Evolutionary conservation across 2,888 invertebrate genomes (phyloP).

Genomic region (Folsomia candida): DNA sequence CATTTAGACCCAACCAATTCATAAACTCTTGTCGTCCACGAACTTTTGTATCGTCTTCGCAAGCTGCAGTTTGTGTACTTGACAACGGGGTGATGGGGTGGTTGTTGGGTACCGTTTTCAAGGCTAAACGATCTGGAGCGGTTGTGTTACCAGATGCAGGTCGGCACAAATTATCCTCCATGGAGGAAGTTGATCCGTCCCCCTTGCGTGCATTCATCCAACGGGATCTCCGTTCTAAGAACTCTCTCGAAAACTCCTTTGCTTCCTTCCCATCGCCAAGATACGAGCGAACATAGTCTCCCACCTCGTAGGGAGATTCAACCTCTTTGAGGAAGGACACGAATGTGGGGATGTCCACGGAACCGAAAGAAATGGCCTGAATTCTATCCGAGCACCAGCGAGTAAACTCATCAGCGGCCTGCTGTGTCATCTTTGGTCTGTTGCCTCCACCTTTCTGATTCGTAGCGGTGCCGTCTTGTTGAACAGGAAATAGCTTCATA

Average conservation of each 20-base stretch:
- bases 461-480: slow-evolving; percentile 55
- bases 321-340: slow-evolving; percentile 86
- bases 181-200: slow-evolving; percentile 58
- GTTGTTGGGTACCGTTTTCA: no score
- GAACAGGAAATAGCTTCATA: slow-evolving; percentile 34
- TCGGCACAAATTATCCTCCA: slow-evolving; percentile 84
- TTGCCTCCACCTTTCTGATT: slow-evolving; percentile 55
- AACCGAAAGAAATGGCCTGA: slow-evolving; percentile 51
- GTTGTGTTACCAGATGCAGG: slow-evolving; percentile 87
- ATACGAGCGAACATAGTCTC: slow-evolving; percentile 88
- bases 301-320: slow-evolving; percentile 90
- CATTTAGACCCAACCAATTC: no score
- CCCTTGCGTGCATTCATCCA: slow-evolving; percentile 49
- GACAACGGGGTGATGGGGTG: no score
- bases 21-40: no score
- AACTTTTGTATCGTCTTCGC: no score
- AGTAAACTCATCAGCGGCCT: slow-evolving; percentile 72
- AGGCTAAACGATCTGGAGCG: no score
- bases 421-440: slow-evolving; percentile 49
- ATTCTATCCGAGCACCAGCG: slow-evolving; percentile 71
- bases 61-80: no score
- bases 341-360: slow-evolving; percentile 72
- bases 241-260: slow-evolving; percentile 82
- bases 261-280: slow-evolving; percentile 83
- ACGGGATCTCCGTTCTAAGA: slow-evolving; percentile 77